Conservation (phyloP, 1,140 invertebrate genomes). For the Agraylea sexmaculata region DNA sequence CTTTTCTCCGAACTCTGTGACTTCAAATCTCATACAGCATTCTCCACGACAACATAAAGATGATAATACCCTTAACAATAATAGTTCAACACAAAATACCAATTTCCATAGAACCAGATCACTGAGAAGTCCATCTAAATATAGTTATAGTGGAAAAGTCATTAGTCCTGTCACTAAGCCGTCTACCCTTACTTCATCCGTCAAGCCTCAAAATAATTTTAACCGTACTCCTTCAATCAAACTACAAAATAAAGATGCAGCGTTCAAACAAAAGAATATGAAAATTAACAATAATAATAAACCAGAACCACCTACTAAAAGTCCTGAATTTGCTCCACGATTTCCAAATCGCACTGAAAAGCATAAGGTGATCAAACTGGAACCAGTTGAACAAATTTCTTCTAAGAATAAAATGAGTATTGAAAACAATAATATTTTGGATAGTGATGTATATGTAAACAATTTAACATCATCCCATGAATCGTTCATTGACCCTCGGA, state of each 20-base stretch:
- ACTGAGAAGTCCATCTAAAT: conserved; percentile 32
- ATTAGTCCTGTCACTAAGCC: conserved; percentile 7
- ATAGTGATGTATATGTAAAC: conserved; percentile 11
- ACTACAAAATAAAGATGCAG: conserved; percentile 10
- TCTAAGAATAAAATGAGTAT: conserved; percentile 8
- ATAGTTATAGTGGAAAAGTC: conserved; percentile 7
- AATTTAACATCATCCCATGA: conserved; percentile 18
- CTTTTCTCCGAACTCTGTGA: conserved; percentile 26
- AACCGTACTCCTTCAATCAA: conserved; percentile 6
- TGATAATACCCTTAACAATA: conserved; percentile 35
- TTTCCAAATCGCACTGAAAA: conserved; percentile 19
- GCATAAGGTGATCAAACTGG: conserved; percentile 17
- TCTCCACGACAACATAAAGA: conserved; percentile 30
- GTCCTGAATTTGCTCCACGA: conserved; percentile 6
- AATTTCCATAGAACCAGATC: conserved; percentile 39
- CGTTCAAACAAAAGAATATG: conserved; percentile 5
- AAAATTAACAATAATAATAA: conserved; percentile 10
- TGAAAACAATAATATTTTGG: conserved; percentile 7
- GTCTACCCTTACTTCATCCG: neutral
- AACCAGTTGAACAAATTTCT: conserved; percentile 17
- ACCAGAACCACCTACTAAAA: conserved; percentile 4
- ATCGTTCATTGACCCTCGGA: conserved; percentile 19
- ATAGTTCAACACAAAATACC: conserved; percentile 37
- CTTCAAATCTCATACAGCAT: conserved; percentile 19
- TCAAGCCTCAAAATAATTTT: too few relatives aligned